Evolutionary conservation across 2,113 vertebrate genomes (phyloP).

Genomic region (Urocitellus parryii): DNA sequence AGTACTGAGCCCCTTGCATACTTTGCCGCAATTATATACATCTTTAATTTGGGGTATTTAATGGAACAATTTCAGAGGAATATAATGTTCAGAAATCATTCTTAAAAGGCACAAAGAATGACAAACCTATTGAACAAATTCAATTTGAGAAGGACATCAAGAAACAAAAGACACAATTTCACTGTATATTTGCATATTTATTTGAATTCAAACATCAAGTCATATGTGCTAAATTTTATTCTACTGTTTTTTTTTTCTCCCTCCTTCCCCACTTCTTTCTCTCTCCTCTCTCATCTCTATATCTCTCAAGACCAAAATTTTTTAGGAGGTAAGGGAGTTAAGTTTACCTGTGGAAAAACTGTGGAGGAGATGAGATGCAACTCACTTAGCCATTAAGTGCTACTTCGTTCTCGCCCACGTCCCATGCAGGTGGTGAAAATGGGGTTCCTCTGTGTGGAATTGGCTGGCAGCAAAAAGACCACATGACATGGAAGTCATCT

Average conservation of each 20-base stretch:
- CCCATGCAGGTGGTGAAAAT: too few relatives aligned
- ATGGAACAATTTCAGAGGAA: not conserved
- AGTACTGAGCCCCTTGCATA: not conserved
- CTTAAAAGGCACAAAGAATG: not conserved
- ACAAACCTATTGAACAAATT: conserved; percentile 8
- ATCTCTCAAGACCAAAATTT: not conserved
- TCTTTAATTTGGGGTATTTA: not conserved
- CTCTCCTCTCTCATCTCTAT: not conserved
- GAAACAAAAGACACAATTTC: conserved; percentile 19
- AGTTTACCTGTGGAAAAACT: not conserved
- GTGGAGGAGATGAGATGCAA: not conserved
- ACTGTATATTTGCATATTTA: not conserved
- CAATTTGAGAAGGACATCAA: not conserved
- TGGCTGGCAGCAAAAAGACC: too few relatives aligned
- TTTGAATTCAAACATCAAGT: not conserved
- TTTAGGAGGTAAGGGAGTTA: not conserved
- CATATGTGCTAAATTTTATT: not conserved
- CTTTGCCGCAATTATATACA: not conserved
- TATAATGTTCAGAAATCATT: not conserved
- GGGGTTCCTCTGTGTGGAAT: too few relatives aligned
- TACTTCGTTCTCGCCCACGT: not conserved
- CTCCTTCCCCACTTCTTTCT: not conserved
- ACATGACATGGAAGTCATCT: too few relatives aligned
- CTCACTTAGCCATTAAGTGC: not conserved
- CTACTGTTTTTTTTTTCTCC: rapidly evolving